Conservation (phyloP, 1,140 invertebrate species). For the Lepidotrigona ventralis region DNA sequence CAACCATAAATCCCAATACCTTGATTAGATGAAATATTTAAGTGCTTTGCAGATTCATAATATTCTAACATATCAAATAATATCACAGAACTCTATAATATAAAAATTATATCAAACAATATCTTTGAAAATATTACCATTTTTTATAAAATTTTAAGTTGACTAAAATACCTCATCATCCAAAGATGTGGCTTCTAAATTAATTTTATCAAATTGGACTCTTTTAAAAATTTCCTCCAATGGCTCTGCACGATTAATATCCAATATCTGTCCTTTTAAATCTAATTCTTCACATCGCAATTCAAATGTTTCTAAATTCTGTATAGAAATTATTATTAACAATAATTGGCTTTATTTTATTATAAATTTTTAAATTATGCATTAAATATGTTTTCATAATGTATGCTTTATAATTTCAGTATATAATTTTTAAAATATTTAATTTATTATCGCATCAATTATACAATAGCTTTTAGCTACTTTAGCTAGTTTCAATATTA, state of each 20-base stretch:
- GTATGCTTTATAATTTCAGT: not conserved
- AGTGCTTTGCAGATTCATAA: conserved; percentile 89
- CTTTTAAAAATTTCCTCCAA: conserved; percentile 89
- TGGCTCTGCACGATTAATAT: conserved; percentile 84
- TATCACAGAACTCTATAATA: conserved; percentile 81
- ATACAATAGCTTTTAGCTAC: not conserved
- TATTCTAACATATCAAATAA: conserved; percentile 96
- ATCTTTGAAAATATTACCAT: not conserved
- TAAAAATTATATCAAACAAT: conserved; percentile 47
- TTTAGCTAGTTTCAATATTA: not conserved
- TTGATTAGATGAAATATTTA: conserved; percentile 89
- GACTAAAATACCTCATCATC: conserved; percentile 84
- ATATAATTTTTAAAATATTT: not conserved
- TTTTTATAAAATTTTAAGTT: conserved; percentile 42
- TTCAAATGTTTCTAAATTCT: conserved; percentile 72
- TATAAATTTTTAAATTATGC: not conserved
- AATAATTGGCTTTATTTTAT: not conserved
- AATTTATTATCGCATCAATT: not conserved
- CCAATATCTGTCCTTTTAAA: conserved; percentile 81
- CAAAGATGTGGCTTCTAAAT: conserved; percentile 85
- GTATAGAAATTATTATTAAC: conserved; percentile 36
- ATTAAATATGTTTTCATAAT: not conserved
- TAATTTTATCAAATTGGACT: conserved; percentile 86
- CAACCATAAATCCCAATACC: conserved; percentile 88
- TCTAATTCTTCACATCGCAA: conserved; percentile 79